A percentile compares a stretch with the other conserved stretches of the same genome.
Conservation (phyloP, 2,797 vertebrate genomes). For the Menidia menidia region DNA sequence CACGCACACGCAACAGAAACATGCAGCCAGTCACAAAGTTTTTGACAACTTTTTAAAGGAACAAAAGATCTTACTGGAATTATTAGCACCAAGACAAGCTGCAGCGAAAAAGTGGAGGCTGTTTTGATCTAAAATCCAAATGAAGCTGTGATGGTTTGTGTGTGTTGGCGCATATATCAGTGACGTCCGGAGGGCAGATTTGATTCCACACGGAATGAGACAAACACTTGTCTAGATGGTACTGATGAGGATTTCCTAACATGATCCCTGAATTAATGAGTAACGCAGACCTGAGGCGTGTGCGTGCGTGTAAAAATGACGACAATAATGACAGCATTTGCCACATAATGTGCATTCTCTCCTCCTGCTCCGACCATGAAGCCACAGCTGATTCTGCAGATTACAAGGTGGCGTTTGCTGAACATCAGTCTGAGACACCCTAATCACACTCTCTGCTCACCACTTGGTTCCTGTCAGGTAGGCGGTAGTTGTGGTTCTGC, state of each 20-base stretch:
- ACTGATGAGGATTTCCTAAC: conserved; percentile 26
- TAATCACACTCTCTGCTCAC: conserved; percentile 64
- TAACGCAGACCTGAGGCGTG: conserved; percentile 29
- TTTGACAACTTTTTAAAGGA: conserved; percentile 55
- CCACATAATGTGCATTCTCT: conserved; percentile 58
- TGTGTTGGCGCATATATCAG: not conserved
- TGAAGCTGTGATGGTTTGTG: conserved; percentile 19
- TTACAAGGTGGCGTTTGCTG: conserved; percentile 31
- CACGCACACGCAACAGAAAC: conserved; percentile 6
- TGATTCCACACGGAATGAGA: conserved; percentile 16
- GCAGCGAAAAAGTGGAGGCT: conserved; percentile 27
- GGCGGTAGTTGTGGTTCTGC: conserved; percentile 90
- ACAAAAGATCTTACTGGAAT: conserved; percentile 51
- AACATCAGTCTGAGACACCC: not conserved
- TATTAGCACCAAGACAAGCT: conserved; percentile 61
- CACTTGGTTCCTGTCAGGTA: conserved; percentile 82
- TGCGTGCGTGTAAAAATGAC: conserved; percentile 33
- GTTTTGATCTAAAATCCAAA: conserved; percentile 41
- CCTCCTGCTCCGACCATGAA: conserved; percentile 35
- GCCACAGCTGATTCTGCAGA: conserved; percentile 38
- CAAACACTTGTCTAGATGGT: conserved; percentile 18
- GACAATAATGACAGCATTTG: conserved; percentile 45
- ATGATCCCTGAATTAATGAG: conserved; percentile 31
- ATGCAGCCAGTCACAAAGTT: conserved; percentile 14
- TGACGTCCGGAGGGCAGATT: conserved; percentile 11